Conservation (phyloP, 2,888 invertebrate genomes). For the Pterobdella sp. region DNA sequence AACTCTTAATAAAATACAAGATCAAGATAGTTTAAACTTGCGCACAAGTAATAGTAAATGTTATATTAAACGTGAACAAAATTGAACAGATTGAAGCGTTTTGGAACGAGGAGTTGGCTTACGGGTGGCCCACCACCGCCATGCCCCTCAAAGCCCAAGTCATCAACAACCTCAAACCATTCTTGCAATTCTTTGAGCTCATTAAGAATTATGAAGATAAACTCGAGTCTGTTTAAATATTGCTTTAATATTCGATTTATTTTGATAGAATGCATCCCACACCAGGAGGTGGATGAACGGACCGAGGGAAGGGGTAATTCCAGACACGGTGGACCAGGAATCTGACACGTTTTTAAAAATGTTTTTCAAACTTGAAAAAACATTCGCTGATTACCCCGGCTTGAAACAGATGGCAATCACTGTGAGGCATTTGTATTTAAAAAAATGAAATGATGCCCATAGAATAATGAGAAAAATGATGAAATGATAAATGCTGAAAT, state of each 20-base stretch:
- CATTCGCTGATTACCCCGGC: conserved; percentile 53
- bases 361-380: conserved; percentile 78
- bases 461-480: not conserved
- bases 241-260: not conserved
- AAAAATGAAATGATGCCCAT: not conserved
- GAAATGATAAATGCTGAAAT: not conserved
- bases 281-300: conserved; percentile 68
- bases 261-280: not conserved
- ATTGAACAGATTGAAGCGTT: conserved; percentile 29
- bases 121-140: conserved; percentile 27
- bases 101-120: conserved; percentile 29
- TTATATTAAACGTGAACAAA: not conserved
- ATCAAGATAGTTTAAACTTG: too few species aligned
- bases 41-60: too few species aligned
- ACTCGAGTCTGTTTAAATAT: conserved; percentile 2
- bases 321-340: conserved; percentile 77
- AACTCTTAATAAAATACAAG: too few species aligned
- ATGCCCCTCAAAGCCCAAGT: conserved; percentile 25
- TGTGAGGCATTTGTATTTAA: not conserved
- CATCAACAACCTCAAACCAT: conserved; percentile 24
- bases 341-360: conserved; percentile 65
- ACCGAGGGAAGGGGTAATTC: conserved; percentile 73
- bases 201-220: conserved; percentile 20
- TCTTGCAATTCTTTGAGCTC: conserved; percentile 26
- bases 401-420: conserved; percentile 24